Evolutionary conservation across 2,888 invertebrate genomes (phyloP).

Genomic region (Rapana venosa): DNA sequence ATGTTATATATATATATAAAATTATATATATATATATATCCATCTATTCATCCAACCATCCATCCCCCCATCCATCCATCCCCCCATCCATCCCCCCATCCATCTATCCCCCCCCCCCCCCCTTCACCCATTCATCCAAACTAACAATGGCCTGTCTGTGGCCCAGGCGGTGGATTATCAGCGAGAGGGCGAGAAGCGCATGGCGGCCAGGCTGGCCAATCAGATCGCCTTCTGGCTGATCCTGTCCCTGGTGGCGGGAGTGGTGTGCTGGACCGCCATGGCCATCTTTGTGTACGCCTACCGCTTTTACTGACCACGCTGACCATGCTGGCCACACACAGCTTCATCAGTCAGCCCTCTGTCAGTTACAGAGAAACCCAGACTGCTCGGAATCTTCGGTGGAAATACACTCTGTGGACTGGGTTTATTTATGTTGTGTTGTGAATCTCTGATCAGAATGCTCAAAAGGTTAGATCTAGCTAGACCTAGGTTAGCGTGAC

Average conservation of each 20-base stretch:
- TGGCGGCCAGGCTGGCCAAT: slow-evolving; percentile 31
- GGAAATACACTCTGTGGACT: no score
- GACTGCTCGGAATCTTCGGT: background rate
- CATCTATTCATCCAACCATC: background rate
- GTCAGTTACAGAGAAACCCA: background rate
- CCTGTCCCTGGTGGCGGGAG: background rate
- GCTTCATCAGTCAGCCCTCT: background rate
- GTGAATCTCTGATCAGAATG: no score
- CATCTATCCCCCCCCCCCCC: background rate
- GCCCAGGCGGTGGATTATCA: slow-evolving; percentile 6
- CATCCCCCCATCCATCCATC: background rate
- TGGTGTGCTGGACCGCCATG: background rate
- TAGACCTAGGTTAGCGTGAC: no score
- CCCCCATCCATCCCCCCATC: background rate
- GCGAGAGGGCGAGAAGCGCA: background rate
- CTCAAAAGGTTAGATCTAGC: no score
- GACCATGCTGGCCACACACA: background rate
- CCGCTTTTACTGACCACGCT: background rate
- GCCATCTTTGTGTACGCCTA: background rate
- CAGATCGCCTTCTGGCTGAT: slow-evolving; percentile 22
- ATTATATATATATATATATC: no score
- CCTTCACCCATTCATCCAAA: background rate
- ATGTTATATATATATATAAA: no score
- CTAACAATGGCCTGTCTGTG: no score
- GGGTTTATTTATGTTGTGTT: no score